These are phyloP conservation scores for Clavelina lepadiformis DNA, from an alignment of 23 tunicate genomes.

Conservation along the genomic window DNA sequence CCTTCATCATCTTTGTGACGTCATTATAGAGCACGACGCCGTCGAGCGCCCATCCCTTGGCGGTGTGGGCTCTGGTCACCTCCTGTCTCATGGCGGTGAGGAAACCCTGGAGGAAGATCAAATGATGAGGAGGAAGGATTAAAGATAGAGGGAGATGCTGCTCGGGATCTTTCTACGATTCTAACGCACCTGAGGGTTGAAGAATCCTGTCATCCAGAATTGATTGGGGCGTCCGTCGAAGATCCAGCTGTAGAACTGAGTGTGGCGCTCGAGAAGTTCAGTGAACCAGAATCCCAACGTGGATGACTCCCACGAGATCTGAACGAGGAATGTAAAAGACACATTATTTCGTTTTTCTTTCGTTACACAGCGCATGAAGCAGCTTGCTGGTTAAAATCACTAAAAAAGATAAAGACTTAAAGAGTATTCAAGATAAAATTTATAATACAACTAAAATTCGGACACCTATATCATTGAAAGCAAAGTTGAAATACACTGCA, in stretches of 20 bases:
- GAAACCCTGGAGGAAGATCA: slow-evolving; percentile 64
- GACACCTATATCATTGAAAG: not conserved
- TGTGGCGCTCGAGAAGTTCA: slow-evolving; percentile 90
- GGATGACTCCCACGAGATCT: slow-evolving; percentile 95
- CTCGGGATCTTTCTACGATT: not conserved
- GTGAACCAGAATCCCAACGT: slow-evolving; percentile 99
- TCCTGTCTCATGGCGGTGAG: slow-evolving; percentile 99
- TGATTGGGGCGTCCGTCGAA: slow-evolving; percentile 96
- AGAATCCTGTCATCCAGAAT: slow-evolving; percentile 99
- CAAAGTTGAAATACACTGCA: not conserved
- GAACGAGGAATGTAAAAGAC: not conserved
- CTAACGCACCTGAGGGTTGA: slow-evolving; percentile 85
- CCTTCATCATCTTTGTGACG: slow-evolving; percentile 97
- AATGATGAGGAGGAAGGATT: not conserved
- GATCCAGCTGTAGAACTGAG: slow-evolving; percentile 89
- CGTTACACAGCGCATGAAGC: too few relatives aligned
- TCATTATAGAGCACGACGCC: slow-evolving; percentile 93
- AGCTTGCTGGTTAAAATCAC: too few relatives aligned
- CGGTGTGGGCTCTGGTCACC: slow-evolving; percentile 96
- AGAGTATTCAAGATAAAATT: not conserved
- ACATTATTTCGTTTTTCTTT: too few relatives aligned
- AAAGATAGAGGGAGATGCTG: not conserved
- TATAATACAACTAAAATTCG: not conserved
- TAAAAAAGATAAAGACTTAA: not conserved
- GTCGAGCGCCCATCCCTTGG: slow-evolving; percentile 99